Evolutionary conservation across 2,113 vertebrate genomes (phyloP), one percentile per base, ranked within the genome.

Genomic region (Crypturellus undulatus): DNA sequence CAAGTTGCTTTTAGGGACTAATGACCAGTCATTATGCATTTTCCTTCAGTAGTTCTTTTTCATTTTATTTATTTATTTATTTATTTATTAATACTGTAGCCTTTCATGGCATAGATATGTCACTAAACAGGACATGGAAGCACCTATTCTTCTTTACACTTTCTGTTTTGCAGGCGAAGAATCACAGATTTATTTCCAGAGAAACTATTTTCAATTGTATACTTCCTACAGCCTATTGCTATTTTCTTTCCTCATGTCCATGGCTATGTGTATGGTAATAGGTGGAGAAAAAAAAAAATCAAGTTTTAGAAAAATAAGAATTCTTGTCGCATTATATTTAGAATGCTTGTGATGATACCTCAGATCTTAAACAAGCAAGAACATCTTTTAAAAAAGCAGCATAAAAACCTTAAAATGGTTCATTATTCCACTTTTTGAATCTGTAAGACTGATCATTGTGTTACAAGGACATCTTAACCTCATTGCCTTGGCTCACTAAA

Each of bases 231-330:
- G 7, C 6, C 17, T 38, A 5, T 92, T 71, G 56, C 49, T 58
- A 43, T 34, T 17, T 10, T 81, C 10, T 84, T 91, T 63, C n/a
- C 40, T 87, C 71, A 59, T 51, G 32, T 70, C 72, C 42, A 16
- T 36, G 32, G 25, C 51, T 86, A n/a, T 38, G 62, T 64, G 45
- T 43, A 40, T 42, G n/a, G 20, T 54, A 80, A 77, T 60, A 6
- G 13, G 12, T 76, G 58, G 58, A 85, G 34, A 69, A 71, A 90
- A 52, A 89, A 89, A 30, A 25, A 47, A 47, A 67, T 17, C 63
- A 49, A 75, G 32, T 47, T 93, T 87, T 81, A 63, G 89, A 90
- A 96, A 89, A 47, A 49, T 75, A 92, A 76, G 20, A 65, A 87
- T 83, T 90, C 47, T 86, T 70, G 80, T 84, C 30, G 54, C 28